phyloP scores from a whole-genome alignment of 2,113 vertebrate species.

The Sander vitreus region DNA sequence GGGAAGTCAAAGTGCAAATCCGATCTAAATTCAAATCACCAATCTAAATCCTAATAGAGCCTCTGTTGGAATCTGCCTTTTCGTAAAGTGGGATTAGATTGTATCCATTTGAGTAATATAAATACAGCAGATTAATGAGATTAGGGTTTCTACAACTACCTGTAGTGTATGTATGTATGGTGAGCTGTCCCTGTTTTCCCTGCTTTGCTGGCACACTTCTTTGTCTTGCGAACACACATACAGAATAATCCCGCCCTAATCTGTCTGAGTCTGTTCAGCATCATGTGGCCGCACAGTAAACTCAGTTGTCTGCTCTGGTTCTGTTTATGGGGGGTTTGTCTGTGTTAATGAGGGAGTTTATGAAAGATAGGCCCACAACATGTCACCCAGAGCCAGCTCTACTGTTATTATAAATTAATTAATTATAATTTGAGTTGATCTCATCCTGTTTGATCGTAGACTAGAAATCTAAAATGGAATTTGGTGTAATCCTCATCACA shows the following conservation, averaged over 20 bases:
- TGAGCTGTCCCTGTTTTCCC: background rate
- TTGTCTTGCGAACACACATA: background rate
- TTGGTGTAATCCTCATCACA: background rate
- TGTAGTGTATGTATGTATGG: conserved; percentile 1
- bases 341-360: background rate
- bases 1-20: background rate
- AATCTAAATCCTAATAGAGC: background rate
- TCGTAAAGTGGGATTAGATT: background rate
- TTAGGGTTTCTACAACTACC: background rate
- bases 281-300: background rate
- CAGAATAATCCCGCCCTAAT: conserved; percentile 17
- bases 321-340: background rate
- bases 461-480: no score
- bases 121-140: conserved; percentile 1
- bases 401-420: no score
- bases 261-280: background rate
- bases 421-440: conserved; percentile 10
- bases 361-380: conserved; percentile 1
- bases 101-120: background rate
- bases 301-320: background rate
- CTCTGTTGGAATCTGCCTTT: background rate
- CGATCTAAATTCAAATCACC: background rate
- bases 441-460: background rate
- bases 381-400: no score
- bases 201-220: conserved; percentile 17